phyloP scores from a whole-genome alignment of 2,797 vertebrate genomes.

The Numenius phaeopus region DNA sequence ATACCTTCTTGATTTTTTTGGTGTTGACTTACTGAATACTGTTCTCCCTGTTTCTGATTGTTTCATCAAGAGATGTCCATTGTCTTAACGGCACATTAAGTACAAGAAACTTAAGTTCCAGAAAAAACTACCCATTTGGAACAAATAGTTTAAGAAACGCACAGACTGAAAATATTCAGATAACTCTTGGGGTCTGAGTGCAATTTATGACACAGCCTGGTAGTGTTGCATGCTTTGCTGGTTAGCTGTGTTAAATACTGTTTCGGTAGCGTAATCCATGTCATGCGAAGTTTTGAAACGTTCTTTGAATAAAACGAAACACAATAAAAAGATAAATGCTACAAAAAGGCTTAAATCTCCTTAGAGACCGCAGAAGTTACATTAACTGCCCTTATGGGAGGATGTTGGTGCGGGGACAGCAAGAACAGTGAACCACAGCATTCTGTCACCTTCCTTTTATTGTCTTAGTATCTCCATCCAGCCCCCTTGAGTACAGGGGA shows the following conservation, averaged over 20 bases:
- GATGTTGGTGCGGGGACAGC: not conserved
- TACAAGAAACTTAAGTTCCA: not conserved
- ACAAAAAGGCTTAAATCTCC: not conserved
- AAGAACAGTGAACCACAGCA: conserved; percentile 44
- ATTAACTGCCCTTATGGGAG: not conserved
- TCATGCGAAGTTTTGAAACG: not conserved
- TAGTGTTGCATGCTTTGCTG: conserved; percentile 50
- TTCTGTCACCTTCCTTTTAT: conserved; percentile 66
- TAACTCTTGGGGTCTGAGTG: conserved; percentile 11
- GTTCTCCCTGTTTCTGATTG: not conserved
- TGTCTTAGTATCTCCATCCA: conserved; percentile 33
- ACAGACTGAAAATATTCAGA: not conserved
- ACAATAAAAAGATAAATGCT: conserved; percentile 56
- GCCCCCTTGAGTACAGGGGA: conserved; percentile 21
- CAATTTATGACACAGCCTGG: not conserved
- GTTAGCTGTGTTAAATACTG: conserved; percentile 25
- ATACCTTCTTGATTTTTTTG: not conserved
- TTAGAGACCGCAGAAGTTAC: not conserved
- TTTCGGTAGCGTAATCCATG: not conserved
- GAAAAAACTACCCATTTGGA: not conserved
- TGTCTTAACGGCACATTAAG: not conserved
- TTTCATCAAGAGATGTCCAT: not conserved
- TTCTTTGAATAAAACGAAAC: conserved; percentile 22
- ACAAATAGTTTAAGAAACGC: not conserved
- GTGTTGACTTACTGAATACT: not conserved